Evolutionary conservation across 2,888 invertebrate genomes (phyloP).

Genomic region (Temnothorax unifasciatus): DNA sequence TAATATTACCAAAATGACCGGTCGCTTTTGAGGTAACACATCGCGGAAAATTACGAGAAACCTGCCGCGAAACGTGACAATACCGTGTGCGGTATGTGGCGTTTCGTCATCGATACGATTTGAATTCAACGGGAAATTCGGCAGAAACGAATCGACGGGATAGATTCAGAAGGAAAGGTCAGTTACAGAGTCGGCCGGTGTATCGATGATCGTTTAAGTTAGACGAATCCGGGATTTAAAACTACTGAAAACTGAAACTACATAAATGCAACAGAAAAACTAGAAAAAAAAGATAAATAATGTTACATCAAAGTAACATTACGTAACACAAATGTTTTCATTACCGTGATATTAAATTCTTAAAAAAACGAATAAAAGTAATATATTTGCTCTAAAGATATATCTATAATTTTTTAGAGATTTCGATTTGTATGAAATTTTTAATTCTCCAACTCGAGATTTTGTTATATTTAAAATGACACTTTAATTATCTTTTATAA

Average conservation of each 20-base stretch:
- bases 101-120: neutral
- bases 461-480: neutral
- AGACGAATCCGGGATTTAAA: neutral
- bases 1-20: conserved; percentile 22
- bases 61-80: neutral
- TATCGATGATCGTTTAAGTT: conserved; percentile 18
- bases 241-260: neutral
- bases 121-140: neutral
- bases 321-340: neutral
- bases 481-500: neutral
- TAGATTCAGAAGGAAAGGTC: neutral
- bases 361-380: neutral
- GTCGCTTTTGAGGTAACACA: conserved; percentile 28
- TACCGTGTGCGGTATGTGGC: neutral
- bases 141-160: neutral
- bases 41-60: neutral
- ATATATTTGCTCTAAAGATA: neutral
- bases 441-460: neutral
- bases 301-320: neutral
- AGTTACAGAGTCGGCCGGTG: neutral
- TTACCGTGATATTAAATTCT: neutral
- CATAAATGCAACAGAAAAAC: neutral
- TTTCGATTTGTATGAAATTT: neutral
- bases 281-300: neutral
- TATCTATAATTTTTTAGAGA: neutral